Evolutionary conservation across 2,888 invertebrate species (phyloP), one percentile per base, ranked within the genome.

Genomic region (Drosophila paranaensis): DNA sequence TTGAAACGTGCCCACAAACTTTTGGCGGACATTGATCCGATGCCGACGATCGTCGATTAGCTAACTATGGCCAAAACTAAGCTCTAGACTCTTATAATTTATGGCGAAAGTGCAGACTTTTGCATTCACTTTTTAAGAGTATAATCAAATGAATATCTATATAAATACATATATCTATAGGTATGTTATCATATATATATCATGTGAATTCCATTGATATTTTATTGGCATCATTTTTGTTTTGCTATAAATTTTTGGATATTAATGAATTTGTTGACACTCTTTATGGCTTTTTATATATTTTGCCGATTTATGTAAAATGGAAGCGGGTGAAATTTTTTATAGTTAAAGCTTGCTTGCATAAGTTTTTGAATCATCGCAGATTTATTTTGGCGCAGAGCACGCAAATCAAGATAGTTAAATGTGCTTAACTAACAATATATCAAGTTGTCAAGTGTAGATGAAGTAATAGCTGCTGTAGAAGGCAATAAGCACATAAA

Each of bases 261-360:
- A 68, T 73, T 63, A 54, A 76, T 76, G 60, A 83, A 63, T 50
- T 51, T 64, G 63, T 85, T 67, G 67, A 77, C 78, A 70, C 57
- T 45, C 42, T 71, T 64, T 67, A 57, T 57, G 33, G 46, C 50
- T 48, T 57, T 35, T 54, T 20, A n/a, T 43, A 55, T 62, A 20
- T 50, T 42, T 33, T 40, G 46, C 5, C 48, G 27, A 60, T 63
- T 71, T 77, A 73, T 65, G 71, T 56, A 65, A 81, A 70, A 57
- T 50, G 14, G 11, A 48, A 75, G 9, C 39, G 53, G 63, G 84
- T 68, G 89, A 85, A 85, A 89, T 67, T 73, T 78, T 48, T 16
- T 51, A 35, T 30, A 30, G 51, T 6, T 13, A 27, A 11, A 40
- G 56, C 42, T 55, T 58, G 30, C 69, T 74, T 78, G 57, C 70